Percentiles rank a stretch among this genome's conserved stretches.
These are phyloP conservation scores for Pseudopipra pipra DNA, from an alignment of 2,113 vertebrate species.

Conservation along the genomic window DNA sequence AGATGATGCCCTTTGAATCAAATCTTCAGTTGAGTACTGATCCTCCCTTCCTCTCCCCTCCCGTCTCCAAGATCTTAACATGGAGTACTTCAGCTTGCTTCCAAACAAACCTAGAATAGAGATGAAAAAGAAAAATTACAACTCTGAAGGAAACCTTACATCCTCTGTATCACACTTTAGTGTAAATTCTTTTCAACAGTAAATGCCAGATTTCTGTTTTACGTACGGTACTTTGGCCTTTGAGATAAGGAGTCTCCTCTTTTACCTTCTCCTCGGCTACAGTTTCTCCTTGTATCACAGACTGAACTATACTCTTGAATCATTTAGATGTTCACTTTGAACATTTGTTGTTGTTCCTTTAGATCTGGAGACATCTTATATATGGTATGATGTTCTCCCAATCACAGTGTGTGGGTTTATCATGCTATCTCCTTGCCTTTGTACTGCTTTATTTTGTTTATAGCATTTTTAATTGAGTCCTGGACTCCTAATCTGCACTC, in stretches of 20 bases:
- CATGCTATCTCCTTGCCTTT: not conserved
- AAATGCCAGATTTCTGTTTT: not conserved
- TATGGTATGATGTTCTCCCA: not conserved
- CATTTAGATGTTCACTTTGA: not conserved
- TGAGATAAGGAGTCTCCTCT: not conserved
- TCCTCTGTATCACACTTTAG: not conserved
- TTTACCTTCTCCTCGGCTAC: not conserved
- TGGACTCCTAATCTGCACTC: conserved; percentile 49
- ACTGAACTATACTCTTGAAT: not conserved
- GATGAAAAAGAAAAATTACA: not conserved
- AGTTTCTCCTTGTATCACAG: not conserved
- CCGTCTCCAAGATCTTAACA: too few relatives aligned
- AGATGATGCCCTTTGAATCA: not conserved
- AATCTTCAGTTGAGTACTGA: not conserved
- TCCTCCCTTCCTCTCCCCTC: not conserved
- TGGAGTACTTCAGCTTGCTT: not conserved
- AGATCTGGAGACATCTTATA: not conserved
- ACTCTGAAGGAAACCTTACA: not conserved
- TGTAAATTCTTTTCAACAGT: not conserved
- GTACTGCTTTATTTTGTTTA: conserved; percentile 29
- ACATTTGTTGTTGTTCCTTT: not conserved
- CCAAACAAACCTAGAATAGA: not conserved
- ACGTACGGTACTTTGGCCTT: not conserved
- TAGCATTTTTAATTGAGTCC: conserved; percentile 57
- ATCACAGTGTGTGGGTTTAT: not conserved